Evolutionary conservation across 1,140 invertebrate genomes (phyloP).

Genomic region (Choristoneura fumiferana): DNA sequence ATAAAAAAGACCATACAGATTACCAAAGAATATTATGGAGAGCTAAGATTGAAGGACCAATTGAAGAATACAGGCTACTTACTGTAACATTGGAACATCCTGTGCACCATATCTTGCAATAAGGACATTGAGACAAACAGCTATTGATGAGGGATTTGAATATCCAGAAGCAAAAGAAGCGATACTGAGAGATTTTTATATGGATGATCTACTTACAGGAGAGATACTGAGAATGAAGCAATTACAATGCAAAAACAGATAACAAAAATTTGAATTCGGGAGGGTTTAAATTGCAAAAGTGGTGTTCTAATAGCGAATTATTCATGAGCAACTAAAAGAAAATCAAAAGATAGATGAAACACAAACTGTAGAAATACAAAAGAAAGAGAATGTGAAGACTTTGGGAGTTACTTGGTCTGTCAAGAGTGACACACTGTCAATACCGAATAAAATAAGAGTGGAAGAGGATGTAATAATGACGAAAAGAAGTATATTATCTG

Average conservation of each 20-base stretch:
- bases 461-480: constrained; percentile 17
- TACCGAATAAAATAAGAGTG: not conserved
- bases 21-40: constrained; percentile 59
- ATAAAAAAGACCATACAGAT: constrained; percentile 40
- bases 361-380: no score
- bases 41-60: constrained; percentile 18
- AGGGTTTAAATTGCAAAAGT: constrained; percentile 39
- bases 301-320: constrained; percentile 31
- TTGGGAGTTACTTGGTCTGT: constrained; percentile 3
- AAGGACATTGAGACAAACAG: constrained; percentile 34
- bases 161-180: constrained; percentile 42
- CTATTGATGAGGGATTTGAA: constrained; percentile 30
- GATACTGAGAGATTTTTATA: constrained; percentile 59
- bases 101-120: constrained; percentile 47
- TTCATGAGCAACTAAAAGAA: constrained; percentile 10
- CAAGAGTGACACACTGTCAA: not conserved
- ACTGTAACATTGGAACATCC: constrained; percentile 53
- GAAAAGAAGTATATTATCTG: constrained; percentile 29
- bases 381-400: not conserved
- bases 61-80: constrained; percentile 40
- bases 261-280: constrained; percentile 25
- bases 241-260: constrained; percentile 37
- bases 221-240: constrained; percentile 32
- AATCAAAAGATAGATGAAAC: no score
- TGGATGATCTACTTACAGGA: constrained; percentile 71